Evolutionary conservation across 1,140 invertebrate genomes (phyloP).

Genomic region (Heliconius eleuchia): DNA sequence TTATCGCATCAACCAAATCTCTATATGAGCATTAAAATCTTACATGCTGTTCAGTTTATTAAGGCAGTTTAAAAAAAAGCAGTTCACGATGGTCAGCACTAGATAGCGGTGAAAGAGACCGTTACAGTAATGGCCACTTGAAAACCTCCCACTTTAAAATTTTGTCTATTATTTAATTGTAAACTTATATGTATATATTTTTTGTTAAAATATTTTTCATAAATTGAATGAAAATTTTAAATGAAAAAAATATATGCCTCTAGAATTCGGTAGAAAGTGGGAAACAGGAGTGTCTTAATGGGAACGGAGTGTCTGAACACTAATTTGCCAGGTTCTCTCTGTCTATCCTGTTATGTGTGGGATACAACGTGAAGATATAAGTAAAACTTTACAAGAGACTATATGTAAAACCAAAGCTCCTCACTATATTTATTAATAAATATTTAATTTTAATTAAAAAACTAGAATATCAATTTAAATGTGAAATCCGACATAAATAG

Average conservation of each 20-base stretch:
- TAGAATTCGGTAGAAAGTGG: no score
- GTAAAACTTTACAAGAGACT: no score
- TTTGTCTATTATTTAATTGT: constrained; percentile 14
- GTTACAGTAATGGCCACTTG: constrained; percentile 72
- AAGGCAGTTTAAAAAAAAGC: constrained; percentile 73
- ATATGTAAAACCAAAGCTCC: no score
- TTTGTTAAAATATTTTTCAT: neutral
- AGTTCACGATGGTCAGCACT: constrained; percentile 69
- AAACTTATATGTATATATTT: neutral
- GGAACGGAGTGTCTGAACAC: no score
- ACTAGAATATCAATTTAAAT: neutral
- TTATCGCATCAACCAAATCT: constrained; percentile 77
- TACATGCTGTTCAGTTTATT: constrained; percentile 75
- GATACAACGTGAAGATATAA: no score
- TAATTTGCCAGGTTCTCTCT: no score
- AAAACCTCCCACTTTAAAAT: constrained; percentile 44
- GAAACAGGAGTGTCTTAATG: no score
- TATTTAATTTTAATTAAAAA: neutral
- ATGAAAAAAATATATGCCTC: no score
- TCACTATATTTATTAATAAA: neutral
- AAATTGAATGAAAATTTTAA: neutral
- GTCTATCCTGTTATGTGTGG: no score
- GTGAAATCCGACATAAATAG: neutral
- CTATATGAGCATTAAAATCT: constrained; percentile 74
- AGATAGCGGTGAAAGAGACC: constrained; percentile 79